Base-by-base conservation (phyloP, 2,797 vertebrate genomes). In the Anguilla obscura region DNA sequence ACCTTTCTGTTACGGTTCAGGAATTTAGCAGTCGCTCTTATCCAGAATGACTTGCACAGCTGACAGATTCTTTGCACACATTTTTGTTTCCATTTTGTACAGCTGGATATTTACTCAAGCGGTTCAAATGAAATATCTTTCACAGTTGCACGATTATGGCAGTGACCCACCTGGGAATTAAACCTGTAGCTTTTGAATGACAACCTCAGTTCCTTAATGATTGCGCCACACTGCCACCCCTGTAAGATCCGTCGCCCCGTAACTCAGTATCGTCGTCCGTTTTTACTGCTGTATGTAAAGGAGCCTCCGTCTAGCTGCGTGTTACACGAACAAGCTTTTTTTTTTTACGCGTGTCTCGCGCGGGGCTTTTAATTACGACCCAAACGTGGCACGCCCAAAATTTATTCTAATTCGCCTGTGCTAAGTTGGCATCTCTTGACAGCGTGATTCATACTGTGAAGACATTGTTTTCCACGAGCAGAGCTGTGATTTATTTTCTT, bases 371-470 rank as follows among this genome's bases (percentile, higher is more conserved):
- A 82, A 82, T 82, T 24, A 82, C 45, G 79, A 45, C 18, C 45
- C 21, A 3, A 50, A 48, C 0, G 79, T n/a, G 0, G 18, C 18
- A 24, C 21, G 40, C 40, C 36, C 79, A 82, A n/a, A 50, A 82
- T 48, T 40, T 82, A 50, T 82, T 50, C 79, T 12, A 24, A 18
- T 45, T 82, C 12, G 40, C 24, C 45, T 82, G 79, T 10, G 79
- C 40, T 48, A 82, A 50, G 79, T 1, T 82, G 45, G 79, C 79
- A 82, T 82, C 79, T 82, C 79, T n/a, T 48, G 79, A 82, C 79
- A 48, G 79, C 8, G 10, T 82, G 45, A 82, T 82, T 82, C 79
- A 50, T 50, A 7, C 21, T 9, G 16, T 24, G 40, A 21, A 82
- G 18, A 50, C 79, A 80, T 40, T 82, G 79, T 82, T 82, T 82